phyloP scores from a whole-genome alignment of 1,140 invertebrate genomes.

The Neodiprion pinetum region DNA sequence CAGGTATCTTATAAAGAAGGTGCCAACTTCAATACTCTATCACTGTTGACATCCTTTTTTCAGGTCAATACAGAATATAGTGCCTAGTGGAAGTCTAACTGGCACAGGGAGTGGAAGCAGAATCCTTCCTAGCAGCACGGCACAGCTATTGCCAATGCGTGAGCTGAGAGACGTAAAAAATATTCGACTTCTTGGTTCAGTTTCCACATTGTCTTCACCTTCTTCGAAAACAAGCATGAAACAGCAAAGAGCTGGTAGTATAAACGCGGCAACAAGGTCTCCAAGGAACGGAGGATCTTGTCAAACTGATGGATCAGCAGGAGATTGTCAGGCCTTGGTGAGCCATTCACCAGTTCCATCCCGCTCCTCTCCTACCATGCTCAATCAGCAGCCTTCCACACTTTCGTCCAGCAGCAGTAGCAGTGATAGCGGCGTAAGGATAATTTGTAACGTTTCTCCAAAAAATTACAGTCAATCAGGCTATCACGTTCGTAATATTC shows the following conservation, averaged over 20 bases:
- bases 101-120: constrained; percentile 6
- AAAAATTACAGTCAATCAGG: constrained; percentile 55
- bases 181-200: constrained; percentile 40
- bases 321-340: constrained; percentile 35
- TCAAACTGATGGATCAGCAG: constrained; percentile 33
- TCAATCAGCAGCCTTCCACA: constrained; percentile 48
- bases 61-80: constrained; percentile 42
- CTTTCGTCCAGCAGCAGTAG: constrained; percentile 60
- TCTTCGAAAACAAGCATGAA: constrained; percentile 43
- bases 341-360: constrained; percentile 37
- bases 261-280: constrained; percentile 32
- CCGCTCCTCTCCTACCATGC: constrained; percentile 44
- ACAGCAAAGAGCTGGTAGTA: constrained; percentile 32
- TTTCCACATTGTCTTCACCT: constrained; percentile 39
- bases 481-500: constrained; percentile 24
- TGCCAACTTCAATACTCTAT: too few relatives aligned
- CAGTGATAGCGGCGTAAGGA: constrained; percentile 46
- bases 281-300: constrained; percentile 27
- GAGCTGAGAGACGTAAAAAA: constrained; percentile 41
- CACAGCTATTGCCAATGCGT: constrained; percentile 44
- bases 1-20: too few relatives aligned
- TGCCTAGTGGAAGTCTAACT: constrained; percentile 26
- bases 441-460: not conserved
- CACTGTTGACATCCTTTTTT: constrained; percentile 9
- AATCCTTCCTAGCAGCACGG: constrained; percentile 23